These are phyloP conservation scores for Acanthornis magna DNA, from an alignment of 2,797 vertebrate species.

Conservation along the genomic window DNA sequence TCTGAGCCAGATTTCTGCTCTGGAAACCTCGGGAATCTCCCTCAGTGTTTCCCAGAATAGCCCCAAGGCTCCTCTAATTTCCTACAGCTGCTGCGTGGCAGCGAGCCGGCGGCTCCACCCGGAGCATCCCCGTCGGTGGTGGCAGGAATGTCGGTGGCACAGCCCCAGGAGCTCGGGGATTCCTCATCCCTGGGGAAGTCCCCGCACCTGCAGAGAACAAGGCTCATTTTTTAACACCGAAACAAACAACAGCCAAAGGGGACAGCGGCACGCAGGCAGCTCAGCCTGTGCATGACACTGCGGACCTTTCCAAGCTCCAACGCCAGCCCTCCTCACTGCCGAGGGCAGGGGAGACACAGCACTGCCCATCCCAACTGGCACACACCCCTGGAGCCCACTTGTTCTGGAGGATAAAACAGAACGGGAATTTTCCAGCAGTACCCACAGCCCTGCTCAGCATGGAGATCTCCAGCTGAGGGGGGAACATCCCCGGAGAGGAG, in stretches of 20 bases:
- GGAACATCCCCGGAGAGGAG: accelerated
- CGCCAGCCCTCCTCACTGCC: background rate
- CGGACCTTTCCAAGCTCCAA: accelerated
- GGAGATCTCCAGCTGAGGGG: background rate
- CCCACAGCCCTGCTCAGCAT: accelerated
- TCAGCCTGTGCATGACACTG: background rate
- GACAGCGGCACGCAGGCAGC: background rate
- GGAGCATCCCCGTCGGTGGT: background rate
- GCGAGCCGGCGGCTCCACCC: background rate
- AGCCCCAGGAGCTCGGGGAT: background rate
- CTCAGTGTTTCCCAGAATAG: constrained; percentile 46
- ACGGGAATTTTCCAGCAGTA: background rate
- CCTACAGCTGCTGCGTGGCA: background rate
- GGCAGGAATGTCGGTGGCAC: background rate
- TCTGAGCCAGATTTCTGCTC: constrained; percentile 36
- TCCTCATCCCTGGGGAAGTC: background rate
- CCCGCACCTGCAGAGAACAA: background rate
- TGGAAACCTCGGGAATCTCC: constrained; percentile 46
- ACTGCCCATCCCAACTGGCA: background rate
- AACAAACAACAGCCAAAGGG: background rate
- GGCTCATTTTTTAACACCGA: background rate
- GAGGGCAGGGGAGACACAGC: background rate
- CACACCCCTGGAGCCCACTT: accelerated
- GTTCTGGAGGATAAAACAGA: background rate
- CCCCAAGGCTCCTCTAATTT: constrained; percentile 35